Evolutionary conservation across 2,113 vertebrate species (phyloP), one percentile per base, ranked within the genome.

Genomic region (Gadus macrocephalus): DNA sequence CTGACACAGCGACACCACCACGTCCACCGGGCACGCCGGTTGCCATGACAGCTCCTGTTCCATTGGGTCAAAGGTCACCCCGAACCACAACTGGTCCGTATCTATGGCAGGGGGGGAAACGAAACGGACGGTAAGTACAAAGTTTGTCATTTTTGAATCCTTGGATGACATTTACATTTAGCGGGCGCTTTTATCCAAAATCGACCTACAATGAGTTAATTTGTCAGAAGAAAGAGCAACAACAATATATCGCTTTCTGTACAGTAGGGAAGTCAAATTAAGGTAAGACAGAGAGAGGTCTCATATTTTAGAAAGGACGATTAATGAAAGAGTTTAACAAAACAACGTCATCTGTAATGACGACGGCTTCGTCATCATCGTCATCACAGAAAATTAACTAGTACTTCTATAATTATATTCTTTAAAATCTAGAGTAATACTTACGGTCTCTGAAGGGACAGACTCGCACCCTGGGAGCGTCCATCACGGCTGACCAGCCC

Each of bases 401-500:
- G 25, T 25, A 25, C 25, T 25, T 25, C 2, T 25, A 25, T 25
- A 25, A 1, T 2, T 25, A 25, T 25, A 25, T 25, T 25, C 20
- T 19, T 17, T 60, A 60, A 20, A 7, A 8, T 60, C 19, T 4
- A 53, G 55, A 55, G 5, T n/a, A 49, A 22, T 58, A 94, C 93
- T 94, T 86, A 89, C 95, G 85, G 77, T 95, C 92, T 90, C 83
- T 90, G 83, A 96, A 96, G 1, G 95, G 95, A 53, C 94, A 96
- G 78, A 93, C 85, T 27, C 92, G 94, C 72, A 90, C 81, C 75
- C 95, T 93, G 14, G 89, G 87, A 25, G 95, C 93, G 66, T 96
- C 95, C 28, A 81, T 84, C 82, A 94, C 73, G 5, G 85, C 85
- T n/a, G 91, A 89, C 94, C 94, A 96, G 0, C 92, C 94, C 95